Base-by-base conservation (phyloP, 2,113 vertebrate genomes). In the Austrofundulus limnaeus region DNA sequence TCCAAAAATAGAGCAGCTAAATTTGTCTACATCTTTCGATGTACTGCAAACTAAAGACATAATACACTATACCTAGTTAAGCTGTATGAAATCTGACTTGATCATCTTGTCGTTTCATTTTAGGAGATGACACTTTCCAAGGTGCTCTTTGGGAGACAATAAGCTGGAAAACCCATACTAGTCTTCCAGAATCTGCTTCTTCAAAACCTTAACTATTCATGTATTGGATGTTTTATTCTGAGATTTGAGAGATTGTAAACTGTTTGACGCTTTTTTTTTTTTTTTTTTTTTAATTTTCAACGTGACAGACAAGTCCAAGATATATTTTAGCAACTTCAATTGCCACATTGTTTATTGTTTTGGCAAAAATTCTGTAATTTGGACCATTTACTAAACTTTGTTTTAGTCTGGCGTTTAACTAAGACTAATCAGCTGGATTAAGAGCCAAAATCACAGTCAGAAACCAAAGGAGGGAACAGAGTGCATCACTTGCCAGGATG, bases 111-210 rank as follows among this genome's bases (percentile, higher is more conserved):
- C n/a, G n/a, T n/a, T n/a, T n/a, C n/a, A n/a, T n/a, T n/a, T n/a
- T n/a, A n/a, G n/a, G n/a, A n/a, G n/a, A n/a, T n/a, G 11, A 37
- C 5, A 14, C 78, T 83, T 37, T 79, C 78, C 63, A 75, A 52
- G 63, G 60, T 64, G 52, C 72, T 75, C 56, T 73, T 61, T 25
- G 19, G 39, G 28, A 16, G 49, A 23, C 28, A 6, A 13, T 56
- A 12, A 49, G 10, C 10, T 28, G 42, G 23, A 57, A 24, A 64
- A 2, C 10, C 51, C 15, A 55, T 24, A 6, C 21, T 24, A 60
- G 23, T 42, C 24, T 14, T n/a, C 20, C 54, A 42, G 34, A 12
- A 9, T 23, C n/a, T 14, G 41, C 9, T 50, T 25, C 15, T 41
- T 55, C 19, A 14, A 14, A 17, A 55, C 25, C 13, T 25, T 49